Base-by-base conservation (phyloP, 2,888 invertebrate species). In the Pheosia gnoma region DNA sequence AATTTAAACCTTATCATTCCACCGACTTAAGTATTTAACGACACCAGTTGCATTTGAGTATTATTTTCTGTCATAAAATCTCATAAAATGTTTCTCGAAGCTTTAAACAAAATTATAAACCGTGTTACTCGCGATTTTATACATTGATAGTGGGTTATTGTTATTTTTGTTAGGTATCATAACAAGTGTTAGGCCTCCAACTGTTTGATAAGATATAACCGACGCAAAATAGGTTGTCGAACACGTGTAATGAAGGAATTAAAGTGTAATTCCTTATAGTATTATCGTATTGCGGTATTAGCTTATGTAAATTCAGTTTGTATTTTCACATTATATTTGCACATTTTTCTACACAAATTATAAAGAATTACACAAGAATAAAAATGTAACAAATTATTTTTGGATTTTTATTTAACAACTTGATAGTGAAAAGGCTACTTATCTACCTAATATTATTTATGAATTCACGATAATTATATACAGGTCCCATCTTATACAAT, bases 301-400 rank as follows among this genome's bases (percentile, higher is more conserved):
- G 82, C 82, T 86, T 87, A 80, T 78, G 79, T 88, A 83, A 85
- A 86, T 88, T 90, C 83, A 78, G 85, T 89, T 90, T 84, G 83
- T 87, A 86, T 86, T 84, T 72, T 90, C 87, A 88, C 85, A 83
- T 88, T 88, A 87, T 88, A 90, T 89, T 91, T 90, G 93, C 92
- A 93, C 92, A 86, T 88, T 90, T 87, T 89, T 88, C 82, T 90
- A 89, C 85, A 89, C 89, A 84, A 89, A 88, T 89, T 90, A 88
- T 90, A 85, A 90, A 82, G 78, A 86, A 90, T 84, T 89, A 89
- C 91, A 91, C 91, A 76, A 86, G 80, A 91, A 91, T 89, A 89
- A 90, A 88, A 82, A 71, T 83, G 82, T 86, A 85, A 83, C 79
- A 80, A 81, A 70, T 79, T 68, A 71, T 13, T 59, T 9, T 36